Base-by-base conservation (phyloP, 2,797 vertebrate genomes). In the Zenarchopterus dispar region DNA sequence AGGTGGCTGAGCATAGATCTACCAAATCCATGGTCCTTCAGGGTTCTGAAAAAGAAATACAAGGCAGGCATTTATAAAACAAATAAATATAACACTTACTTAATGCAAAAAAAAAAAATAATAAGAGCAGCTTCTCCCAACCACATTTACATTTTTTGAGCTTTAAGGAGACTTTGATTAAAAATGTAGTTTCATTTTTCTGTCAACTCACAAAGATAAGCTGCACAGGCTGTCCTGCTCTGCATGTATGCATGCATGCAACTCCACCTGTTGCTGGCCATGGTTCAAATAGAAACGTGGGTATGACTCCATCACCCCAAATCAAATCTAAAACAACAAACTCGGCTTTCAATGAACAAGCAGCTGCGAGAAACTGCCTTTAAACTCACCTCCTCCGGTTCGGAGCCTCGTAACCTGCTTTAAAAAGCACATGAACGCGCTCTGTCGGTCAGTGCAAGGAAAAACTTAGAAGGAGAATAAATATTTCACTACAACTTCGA, bases 191-290 rank as follows among this genome's bases (percentile, higher is more conserved):
- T 57, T 56, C 13, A 47, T 55, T 5, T 44, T 41, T 39, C 23
- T 19, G 28, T 13, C 2, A 54, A 18, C 1, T 24, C 18, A 47
- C 11, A 54, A 11, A 24, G 36, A 45, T 39, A 45, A 24, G 44
- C n/a, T 41, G 44, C 46, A 43, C 51, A 47, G 33, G 39, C 50
- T 23, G 45, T 54, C 50, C 53, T 15, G 1, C 17, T 31, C n/a
- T 53, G 17, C 8, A 41, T 41, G 10, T 11, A n/a, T n/a, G n/a
- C n/a, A n/a, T n/a, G n/a, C n/a, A 23, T 19, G 5, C 6, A 46
- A 61, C 61, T 81, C 86, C 85, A 90, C 89, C 84, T 90, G 88
- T 90, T 90, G 88, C 77, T 80, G 78, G 51, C 56, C 31, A 1
- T 8, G 51, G 33, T 50, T 70, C 51, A 58, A 49, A 55, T 15